phyloP scores from a whole-genome alignment of 2,797 vertebrate species.

The Lindbergichthys nudifrons region DNA sequence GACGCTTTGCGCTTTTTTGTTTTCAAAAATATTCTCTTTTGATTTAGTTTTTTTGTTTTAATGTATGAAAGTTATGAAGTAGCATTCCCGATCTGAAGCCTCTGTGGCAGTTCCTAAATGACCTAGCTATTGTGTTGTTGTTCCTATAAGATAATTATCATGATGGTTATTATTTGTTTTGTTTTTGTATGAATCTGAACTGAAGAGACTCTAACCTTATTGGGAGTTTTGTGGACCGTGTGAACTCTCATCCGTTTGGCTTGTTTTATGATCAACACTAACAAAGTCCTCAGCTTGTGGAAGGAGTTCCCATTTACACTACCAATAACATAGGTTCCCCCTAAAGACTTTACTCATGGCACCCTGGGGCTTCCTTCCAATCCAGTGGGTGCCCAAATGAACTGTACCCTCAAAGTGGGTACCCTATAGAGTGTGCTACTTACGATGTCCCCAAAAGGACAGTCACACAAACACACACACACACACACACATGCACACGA shows the following conservation, averaged over 20 bases:
- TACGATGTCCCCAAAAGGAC: constrained; percentile 52
- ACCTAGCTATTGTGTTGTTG: constrained; percentile 83
- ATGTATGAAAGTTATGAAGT: constrained; percentile 92
- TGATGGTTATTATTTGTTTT: constrained; percentile 77
- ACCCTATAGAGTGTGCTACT: constrained; percentile 60
- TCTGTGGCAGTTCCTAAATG: constrained; percentile 82
- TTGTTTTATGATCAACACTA: constrained; percentile 69
- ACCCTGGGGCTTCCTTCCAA: constrained; percentile 39
- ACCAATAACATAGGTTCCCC: constrained; percentile 56
- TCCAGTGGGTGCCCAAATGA: constrained; percentile 49
- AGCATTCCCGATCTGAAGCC: constrained; percentile 90
- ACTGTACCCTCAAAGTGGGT: constrained; percentile 41
- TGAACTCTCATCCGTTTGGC: constrained; percentile 68
- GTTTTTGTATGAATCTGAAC: constrained; percentile 80
- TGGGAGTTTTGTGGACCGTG: constrained; percentile 70
- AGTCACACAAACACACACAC: constrained; percentile 28
- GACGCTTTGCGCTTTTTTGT: constrained; percentile 63
- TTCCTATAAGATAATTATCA: constrained; percentile 77
- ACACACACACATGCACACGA: constrained; percentile 41
- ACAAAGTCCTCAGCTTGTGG: constrained; percentile 56
- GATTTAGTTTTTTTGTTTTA: constrained; percentile 64
- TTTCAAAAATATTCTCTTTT: constrained; percentile 55
- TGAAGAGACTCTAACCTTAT: constrained; percentile 75
- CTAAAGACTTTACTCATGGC: constrained; percentile 53
- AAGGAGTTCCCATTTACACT: constrained; percentile 50